phyloP scores from a whole-genome alignment of 37 sponge, comb jelly and placozoan species.

The Agelas oroides region DNA sequence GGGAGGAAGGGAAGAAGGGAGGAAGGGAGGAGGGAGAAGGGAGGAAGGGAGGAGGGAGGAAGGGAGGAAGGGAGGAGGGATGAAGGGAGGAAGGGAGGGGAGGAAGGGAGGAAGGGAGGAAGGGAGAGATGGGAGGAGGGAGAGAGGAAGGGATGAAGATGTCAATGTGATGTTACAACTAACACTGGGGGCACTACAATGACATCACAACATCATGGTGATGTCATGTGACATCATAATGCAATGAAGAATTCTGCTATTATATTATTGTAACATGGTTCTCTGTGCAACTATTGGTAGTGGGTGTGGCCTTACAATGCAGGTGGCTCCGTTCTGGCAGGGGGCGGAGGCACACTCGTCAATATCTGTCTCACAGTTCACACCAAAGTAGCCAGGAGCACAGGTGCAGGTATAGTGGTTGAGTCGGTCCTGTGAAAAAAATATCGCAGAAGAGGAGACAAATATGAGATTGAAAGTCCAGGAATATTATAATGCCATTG shows the following conservation, averaged over 20 bases:
- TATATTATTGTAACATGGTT: too few relatives aligned
- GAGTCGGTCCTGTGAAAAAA: constrained; percentile 30
- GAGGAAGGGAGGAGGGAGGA: background rate
- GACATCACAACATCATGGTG: too few relatives aligned
- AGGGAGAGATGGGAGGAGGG: background rate
- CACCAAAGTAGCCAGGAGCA: constrained; percentile 30
- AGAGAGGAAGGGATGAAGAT: background rate
- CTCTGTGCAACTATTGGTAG: too few relatives aligned
- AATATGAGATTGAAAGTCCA: background rate
- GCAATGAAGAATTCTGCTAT: too few relatives aligned
- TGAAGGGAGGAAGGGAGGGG: background rate
- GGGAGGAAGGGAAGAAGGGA: background rate
- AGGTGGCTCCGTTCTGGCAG: constrained; percentile 60
- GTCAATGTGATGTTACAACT: too few relatives aligned
- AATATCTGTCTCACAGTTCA: constrained; percentile 14
- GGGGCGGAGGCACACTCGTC: constrained; percentile 41
- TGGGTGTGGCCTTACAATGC: constrained; percentile 33
- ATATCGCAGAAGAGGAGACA: too few relatives aligned
- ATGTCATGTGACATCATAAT: too few relatives aligned
- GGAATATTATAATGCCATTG: too few relatives aligned
- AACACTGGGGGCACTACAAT: too few relatives aligned
- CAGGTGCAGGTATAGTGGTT: constrained; percentile 23
- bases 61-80: background rate
- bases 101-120: background rate
- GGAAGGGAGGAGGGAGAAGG: background rate